phyloP scores from a whole-genome alignment of 2,797 vertebrate species.

The Arvicola amphibius region DNA sequence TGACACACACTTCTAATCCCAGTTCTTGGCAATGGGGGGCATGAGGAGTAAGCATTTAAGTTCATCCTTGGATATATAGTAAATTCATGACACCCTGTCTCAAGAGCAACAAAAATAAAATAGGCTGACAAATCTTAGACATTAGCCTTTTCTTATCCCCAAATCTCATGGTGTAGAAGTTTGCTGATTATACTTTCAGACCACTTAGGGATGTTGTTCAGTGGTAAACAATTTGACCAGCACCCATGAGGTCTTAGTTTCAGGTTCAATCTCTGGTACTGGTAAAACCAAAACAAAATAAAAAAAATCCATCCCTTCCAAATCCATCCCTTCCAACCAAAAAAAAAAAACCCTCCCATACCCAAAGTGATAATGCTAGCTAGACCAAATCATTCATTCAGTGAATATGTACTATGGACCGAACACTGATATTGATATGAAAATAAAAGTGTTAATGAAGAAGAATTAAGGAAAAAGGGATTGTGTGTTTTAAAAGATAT shows the following conservation, averaged over 20 bases:
- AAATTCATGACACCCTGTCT: background rate
- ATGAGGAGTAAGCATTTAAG: background rate
- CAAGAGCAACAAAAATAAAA: background rate
- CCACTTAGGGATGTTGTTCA: background rate
- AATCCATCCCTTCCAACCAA: background rate
- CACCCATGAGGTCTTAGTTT: background rate
- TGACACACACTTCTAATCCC: background rate
- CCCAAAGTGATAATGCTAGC: background rate
- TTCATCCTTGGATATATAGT: background rate
- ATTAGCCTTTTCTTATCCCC: background rate
- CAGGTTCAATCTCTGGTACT: background rate
- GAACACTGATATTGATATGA: background rate
- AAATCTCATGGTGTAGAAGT: background rate
- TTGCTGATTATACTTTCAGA: background rate
- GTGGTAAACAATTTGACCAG: background rate
- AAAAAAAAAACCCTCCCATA: background rate
- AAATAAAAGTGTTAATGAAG: constrained; percentile 4
- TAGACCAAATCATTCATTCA: background rate
- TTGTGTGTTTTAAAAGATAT: background rate
- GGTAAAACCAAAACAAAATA: background rate
- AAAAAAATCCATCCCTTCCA: background rate
- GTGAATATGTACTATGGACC: background rate
- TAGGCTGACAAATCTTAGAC: background rate
- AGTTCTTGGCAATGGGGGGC: background rate
- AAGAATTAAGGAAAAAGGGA: background rate